Evolutionary conservation across 2,797 vertebrate genomes (phyloP), one percentile per base, ranked within the genome.

Genomic region (Telmatherina bonti): DNA sequence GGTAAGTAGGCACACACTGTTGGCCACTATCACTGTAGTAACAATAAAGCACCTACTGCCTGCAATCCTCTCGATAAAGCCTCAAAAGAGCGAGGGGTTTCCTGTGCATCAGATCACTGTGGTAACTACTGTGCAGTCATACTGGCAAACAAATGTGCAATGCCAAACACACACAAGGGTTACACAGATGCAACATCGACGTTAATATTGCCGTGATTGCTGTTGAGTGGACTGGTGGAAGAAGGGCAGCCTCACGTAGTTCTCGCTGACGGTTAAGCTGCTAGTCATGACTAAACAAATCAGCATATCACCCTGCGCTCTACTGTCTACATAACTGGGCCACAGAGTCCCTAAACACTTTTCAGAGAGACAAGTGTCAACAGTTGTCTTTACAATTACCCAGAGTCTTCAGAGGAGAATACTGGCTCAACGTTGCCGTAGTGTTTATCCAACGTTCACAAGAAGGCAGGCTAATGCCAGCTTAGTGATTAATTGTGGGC

Each of bases 401-500:
- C 74, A 31, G 62, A 74, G 56, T 76, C 57, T 61, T 74, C 41
- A 77, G 66, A 38, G 35, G 81, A 49, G 68, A 74, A 53, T 71
- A 57, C 62, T 70, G 84, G 67, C 76, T 85, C 74, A 11, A 75
- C 62, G 31, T 84, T 74, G 72, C 81, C 38, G 9, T 58, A 67
- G 74, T 91, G 88, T 92, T 91, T 91, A 91, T 83, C 82, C 89
- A 79, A 75, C 20, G 52, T 82, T 86, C 57, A 36, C 65, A 41
- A 79, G 76, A 80, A 85, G 88, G 88, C 62, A 64, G 78, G 72
- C 78, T 82, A 84, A 84, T 75, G 92, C 88, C 87, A 88, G 84
- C 78, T 79, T 85, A 72, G 88, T 93, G 91, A 93, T 93, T 92
- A 91, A 93, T 92, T 87, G 88, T 85, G 67, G 53, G 58, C 85